Percentiles rank a stretch among this genome's conserved stretches.
Evolutionary conservation across 2,797 vertebrate genomes (phyloP).

Genomic region (Aphelocoma californica): DNA sequence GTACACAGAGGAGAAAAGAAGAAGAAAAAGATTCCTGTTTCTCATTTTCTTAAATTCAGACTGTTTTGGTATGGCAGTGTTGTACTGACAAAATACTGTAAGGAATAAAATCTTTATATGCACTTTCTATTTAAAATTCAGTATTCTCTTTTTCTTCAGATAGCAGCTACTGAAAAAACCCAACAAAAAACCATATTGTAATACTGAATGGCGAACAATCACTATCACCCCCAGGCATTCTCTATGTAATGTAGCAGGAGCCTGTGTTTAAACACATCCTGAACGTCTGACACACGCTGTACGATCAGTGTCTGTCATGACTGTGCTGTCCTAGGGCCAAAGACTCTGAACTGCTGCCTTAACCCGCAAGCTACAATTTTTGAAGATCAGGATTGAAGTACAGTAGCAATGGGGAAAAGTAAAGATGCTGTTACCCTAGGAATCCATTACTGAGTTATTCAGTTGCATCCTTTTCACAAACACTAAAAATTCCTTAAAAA

Average conservation of each 20-base stretch:
- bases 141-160: neutral
- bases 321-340: neutral
- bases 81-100: neutral
- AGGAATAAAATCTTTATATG: constrained; percentile 21
- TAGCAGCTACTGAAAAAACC: neutral
- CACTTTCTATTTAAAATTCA: constrained; percentile 26
- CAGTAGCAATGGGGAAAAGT: neutral
- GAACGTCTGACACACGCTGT: neutral
- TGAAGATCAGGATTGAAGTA: neutral
- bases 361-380: neutral
- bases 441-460: neutral
- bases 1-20: neutral
- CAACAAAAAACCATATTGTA: neutral
- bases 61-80: neutral
- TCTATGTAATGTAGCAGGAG: neutral
- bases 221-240: constrained; percentile 1
- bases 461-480: neutral
- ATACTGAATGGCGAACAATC: neutral
- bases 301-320: neutral
- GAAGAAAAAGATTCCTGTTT: neutral
- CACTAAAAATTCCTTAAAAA: neutral
- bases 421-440: neutral
- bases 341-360: neutral
- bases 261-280: neutral
- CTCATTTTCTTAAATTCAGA: neutral